These are phyloP conservation scores for Leptura quadrifasciata DNA, from an alignment of 2,888 invertebrate genomes.

Conservation along the genomic window DNA sequence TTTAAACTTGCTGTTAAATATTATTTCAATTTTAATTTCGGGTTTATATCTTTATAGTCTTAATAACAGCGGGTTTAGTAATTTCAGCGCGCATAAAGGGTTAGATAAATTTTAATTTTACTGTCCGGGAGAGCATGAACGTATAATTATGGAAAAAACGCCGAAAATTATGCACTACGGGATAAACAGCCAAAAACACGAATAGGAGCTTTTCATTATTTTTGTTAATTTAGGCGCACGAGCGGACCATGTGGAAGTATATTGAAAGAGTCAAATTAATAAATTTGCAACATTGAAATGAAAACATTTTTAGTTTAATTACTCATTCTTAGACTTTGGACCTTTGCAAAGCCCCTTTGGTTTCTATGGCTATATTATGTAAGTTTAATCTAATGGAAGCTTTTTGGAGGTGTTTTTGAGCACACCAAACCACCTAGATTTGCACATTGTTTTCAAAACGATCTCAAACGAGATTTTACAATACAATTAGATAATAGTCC, in stretches of 20 bases:
- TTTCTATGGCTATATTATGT: too few relatives aligned
- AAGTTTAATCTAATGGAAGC: too few relatives aligned
- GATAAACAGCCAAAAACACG: not conserved
- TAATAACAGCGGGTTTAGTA: constrained; percentile 30
- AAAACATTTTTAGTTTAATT: too few relatives aligned
- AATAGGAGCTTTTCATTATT: not conserved
- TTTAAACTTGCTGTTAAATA: constrained; percentile 44
- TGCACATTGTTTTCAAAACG: too few relatives aligned
- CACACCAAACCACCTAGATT: too few relatives aligned
- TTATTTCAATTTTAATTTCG: constrained; percentile 47
- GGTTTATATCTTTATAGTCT: constrained; percentile 42
- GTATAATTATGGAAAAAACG: constrained; percentile 22
- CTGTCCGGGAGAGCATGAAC: constrained; percentile 11
- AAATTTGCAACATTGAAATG: too few relatives aligned
- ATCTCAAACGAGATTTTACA: too few relatives aligned
- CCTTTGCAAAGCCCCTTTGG: too few relatives aligned
- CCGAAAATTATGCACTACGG: not conserved
- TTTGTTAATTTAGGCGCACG: constrained; percentile 1
- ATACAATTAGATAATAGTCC: too few relatives aligned
- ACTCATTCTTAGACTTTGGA: too few relatives aligned
- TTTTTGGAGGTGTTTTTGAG: too few relatives aligned
- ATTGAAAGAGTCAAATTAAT: too few relatives aligned
- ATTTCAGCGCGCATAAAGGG: constrained; percentile 37
- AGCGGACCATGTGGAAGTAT: not conserved
- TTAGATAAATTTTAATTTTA: constrained; percentile 30